Conservation (phyloP, 2,888 invertebrate genomes). For the Zhengitettix transpicula region DNA sequence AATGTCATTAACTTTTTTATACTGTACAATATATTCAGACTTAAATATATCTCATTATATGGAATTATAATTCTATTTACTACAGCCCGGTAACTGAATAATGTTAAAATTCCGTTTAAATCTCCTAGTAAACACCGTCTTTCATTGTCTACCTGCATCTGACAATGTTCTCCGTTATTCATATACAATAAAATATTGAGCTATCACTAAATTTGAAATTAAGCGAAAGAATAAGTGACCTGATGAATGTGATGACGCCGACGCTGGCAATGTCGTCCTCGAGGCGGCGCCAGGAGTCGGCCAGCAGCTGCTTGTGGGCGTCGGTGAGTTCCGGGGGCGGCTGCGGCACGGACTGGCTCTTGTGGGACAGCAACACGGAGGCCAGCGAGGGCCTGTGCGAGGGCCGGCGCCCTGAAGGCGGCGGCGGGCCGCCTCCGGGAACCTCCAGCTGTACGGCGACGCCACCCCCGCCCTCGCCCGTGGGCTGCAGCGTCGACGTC, state of each 20-base stretch:
- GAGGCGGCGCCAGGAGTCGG: slow-evolving; percentile 25
- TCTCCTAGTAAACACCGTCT: too few relatives aligned
- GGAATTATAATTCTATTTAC: too few relatives aligned
- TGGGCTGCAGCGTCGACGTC: background rate
- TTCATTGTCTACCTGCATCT: too few relatives aligned
- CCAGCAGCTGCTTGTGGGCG: slow-evolving; percentile 23
- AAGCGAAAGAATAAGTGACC: slow-evolving; percentile 19
- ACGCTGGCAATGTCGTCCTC: slow-evolving; percentile 27
- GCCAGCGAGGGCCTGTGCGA: background rate
- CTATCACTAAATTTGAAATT: too few relatives aligned
- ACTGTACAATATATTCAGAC: too few relatives aligned
- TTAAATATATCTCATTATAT: too few relatives aligned
- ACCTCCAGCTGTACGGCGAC: background rate
- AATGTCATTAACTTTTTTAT: too few relatives aligned
- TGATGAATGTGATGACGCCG: slow-evolving; percentile 28
- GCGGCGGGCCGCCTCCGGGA: background rate
- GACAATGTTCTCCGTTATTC: too few relatives aligned
- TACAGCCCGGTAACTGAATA: too few relatives aligned
- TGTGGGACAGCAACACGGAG: background rate
- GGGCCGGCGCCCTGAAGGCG: background rate
- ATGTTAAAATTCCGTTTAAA: too few relatives aligned
- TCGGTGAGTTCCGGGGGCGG: slow-evolving; percentile 17
- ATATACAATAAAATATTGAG: too few relatives aligned
- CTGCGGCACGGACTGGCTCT: background rate
- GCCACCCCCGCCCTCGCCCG: background rate